Evolutionary conservation across 2,888 invertebrate genomes (phyloP), one percentile per base, ranked within the genome.

Genomic region (Schrankia costaestrigalis): DNA sequence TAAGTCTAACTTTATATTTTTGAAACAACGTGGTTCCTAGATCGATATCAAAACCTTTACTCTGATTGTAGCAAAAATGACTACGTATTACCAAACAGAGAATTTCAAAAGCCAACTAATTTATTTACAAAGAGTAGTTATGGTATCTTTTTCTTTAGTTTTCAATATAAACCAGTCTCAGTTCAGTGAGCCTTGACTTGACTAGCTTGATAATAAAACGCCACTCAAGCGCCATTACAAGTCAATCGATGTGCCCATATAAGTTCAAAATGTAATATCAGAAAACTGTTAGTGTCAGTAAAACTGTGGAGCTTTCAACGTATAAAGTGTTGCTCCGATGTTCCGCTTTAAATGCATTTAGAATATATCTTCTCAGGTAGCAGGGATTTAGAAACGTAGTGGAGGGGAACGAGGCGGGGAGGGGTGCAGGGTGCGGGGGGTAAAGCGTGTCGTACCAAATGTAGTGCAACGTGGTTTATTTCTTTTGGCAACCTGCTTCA

Each of bases 271-370:
- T 46, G 37, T 40, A 49, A 53, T 50, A 46, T 55, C 46, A 37
- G 42, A 49, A 53, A 56, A 49, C 42, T 44, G 46, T 55, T 49
- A 39, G 38, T 46, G 41, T 45, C 42, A 29, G 39, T 45, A 45
- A 53, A 56, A 50, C 40, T 38, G 47, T 47, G 43, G 43, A 35
- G 45, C 42, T 56, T 50, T 54, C 55, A 54, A 11, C 45, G 22
- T 34, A 51, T 57, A 43, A 54, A 57, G 55, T 45, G 41, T 40
- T 45, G 35, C 41, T 21, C 17, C 17, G 19, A 26, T 11, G 28
- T 19, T 37, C 39, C 41, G 38, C 38, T 43, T 50, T 46, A 57
- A 56, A 56, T 55, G 48, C 40, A 46, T 57, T 56, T 56, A 44
- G 55, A 55, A 57, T 47, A 54, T 57, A 57, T 51, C 41, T 50